Base-by-base conservation (phyloP, 1,140 invertebrate genomes). In the Drosophila serrata region DNA sequence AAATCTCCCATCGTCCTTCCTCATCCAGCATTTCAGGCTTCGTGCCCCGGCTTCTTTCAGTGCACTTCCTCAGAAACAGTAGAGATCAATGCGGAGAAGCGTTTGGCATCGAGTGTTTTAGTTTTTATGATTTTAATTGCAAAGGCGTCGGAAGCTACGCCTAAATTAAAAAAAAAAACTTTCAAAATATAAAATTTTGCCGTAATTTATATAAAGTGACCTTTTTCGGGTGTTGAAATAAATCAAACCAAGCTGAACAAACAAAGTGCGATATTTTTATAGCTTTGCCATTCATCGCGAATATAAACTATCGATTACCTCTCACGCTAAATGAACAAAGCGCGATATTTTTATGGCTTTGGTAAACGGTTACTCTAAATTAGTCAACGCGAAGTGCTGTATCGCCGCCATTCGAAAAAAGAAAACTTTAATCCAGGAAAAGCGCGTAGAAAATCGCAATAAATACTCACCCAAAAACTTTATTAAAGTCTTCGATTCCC, bases 401-500 rank as follows among this genome's bases (percentile, higher is more conserved):
- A 35, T 68, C 33, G 49, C 68, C 68, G 68, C 68, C 35, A 72
- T 72, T 72, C 43, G 68, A 58, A 31, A 29, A 57, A 70, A 24
- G 24, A 24, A 59, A 70, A 22, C 35, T 42, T 11, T 49, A 70
- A 43, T 65, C 22, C 45, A 43, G 17, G 11, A 19, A 72, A 72
- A 48, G n/a, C n/a, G 35, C 35, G 29, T 17, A 27, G 37, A n/a
- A 72, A 29, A 19, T 19, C 5, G 17, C 4, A 2, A 29, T 19
- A 58, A 64, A 33, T n/a, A 40, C 11, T 27, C 1, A 2, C 15
- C 7, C 3, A 6, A 29, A n/a, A 22, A 58, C n/a, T 11, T 29
- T 2, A 39, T 39, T 31, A 33, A 29, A 46, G 29, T 33, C 13
- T 4, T 2, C 1, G 1, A 33, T 13, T 27, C 5, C 4, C 22